Evolutionary conservation across 2,113 vertebrate genomes (phyloP).

Genomic region (Toxotes jaculatrix): DNA sequence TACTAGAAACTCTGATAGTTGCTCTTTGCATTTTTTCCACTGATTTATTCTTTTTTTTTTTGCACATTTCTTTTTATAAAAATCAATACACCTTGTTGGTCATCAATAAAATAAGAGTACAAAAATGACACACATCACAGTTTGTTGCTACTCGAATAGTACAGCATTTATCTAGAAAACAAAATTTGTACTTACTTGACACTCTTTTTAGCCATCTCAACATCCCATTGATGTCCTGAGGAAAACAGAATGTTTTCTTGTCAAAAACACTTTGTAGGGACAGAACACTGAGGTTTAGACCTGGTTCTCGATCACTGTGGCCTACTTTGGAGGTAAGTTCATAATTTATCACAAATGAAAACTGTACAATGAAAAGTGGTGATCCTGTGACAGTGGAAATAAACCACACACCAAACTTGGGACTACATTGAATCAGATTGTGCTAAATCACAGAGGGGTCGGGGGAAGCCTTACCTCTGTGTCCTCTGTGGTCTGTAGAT

Average conservation of each 20-base stretch:
- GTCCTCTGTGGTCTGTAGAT: neutral
- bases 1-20: neutral
- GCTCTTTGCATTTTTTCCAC: neutral
- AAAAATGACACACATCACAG: neutral
- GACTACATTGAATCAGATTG: neutral
- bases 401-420: neutral
- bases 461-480: constrained; percentile 9
- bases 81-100: neutral
- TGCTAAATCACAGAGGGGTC: neutral
- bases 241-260: constrained; percentile 21
- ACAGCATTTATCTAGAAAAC: neutral
- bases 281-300: neutral
- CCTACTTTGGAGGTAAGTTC: neutral
- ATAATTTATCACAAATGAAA: neutral
- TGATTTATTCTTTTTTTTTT: neutral
- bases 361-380: neutral
- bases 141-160: neutral
- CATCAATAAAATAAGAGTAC: neutral
- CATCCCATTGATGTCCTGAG: constrained; percentile 51
- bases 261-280: neutral
- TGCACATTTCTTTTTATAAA: neutral
- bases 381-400: neutral
- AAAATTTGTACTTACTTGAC: constrained; percentile 56
- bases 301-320: neutral
- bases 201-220: constrained; percentile 65